A percentile compares a stretch with the other conserved stretches of the same genome.
Conservation (phyloP, 2,113 vertebrate genomes). For the Bufo gargarizans region DNA sequence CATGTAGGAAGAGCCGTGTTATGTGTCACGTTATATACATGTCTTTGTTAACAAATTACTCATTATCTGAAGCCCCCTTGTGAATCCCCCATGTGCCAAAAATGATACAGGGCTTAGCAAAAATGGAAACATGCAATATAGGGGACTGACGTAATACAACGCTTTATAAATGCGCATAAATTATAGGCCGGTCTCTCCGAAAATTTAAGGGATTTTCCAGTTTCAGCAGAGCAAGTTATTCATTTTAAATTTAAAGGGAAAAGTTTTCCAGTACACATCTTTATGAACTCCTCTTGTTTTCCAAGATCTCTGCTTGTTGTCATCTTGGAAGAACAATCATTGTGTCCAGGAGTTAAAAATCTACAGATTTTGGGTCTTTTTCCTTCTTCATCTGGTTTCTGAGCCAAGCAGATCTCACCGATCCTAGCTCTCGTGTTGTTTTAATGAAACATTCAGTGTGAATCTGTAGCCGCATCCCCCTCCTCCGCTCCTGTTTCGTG, state of each 20-base stretch:
- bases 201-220: not conserved
- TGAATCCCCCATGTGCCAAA: constrained; percentile 1
- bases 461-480: too few relatives aligned
- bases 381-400: too few relatives aligned
- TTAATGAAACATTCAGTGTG: too few relatives aligned
- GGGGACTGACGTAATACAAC: not conserved
- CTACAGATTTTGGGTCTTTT: too few relatives aligned
- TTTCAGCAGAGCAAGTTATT: too few relatives aligned
- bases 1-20: not conserved
- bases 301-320: not conserved
- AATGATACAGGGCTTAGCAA: not conserved
- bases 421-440: too few relatives aligned
- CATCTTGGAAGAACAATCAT: not conserved
- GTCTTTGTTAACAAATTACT: constrained; percentile 1
- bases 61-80: not conserved
- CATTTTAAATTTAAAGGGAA: too few relatives aligned
- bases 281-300: not conserved
- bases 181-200: not conserved
- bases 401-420: too few relatives aligned
- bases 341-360: not conserved
- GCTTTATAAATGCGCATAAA: not conserved
- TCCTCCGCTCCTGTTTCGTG: too few relatives aligned
- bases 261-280: too few relatives aligned
- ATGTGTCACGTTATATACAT: not conserved
- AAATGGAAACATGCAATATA: constrained; percentile 21